A percentile compares a stretch with the other conserved stretches of the same genome.
Evolutionary conservation across 2,113 vertebrate species (phyloP).

Genomic region (Tautogolabrus adspersus): DNA sequence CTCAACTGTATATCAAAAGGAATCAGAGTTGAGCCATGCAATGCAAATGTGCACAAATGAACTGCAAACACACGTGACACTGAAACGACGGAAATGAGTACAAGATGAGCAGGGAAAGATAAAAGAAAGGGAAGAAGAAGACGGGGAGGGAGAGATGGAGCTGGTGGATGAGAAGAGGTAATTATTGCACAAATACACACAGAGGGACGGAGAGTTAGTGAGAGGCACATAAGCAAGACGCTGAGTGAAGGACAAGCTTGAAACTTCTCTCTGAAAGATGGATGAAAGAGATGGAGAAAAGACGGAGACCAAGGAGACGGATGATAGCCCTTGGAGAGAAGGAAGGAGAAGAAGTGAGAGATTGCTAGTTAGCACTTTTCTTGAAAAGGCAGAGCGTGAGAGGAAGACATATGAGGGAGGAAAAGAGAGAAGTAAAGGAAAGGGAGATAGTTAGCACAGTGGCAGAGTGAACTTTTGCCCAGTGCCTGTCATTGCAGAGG

Average conservation of each 20-base stretch:
- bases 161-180: constrained; percentile 32
- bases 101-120: constrained; percentile 12
- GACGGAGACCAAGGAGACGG: constrained; percentile 35
- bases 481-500: constrained; percentile 66
- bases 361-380: constrained; percentile 66
- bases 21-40: neutral
- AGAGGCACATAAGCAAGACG: constrained; percentile 1
- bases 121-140: constrained; percentile 4
- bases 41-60: neutral
- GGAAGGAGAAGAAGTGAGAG: constrained; percentile 31
- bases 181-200: constrained; percentile 29
- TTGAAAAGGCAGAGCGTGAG: constrained; percentile 55
- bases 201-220: neutral
- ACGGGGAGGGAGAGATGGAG: constrained; percentile 6
- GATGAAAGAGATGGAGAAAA: constrained; percentile 47
- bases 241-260: constrained; percentile 53
- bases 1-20: neutral
- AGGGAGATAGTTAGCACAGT: constrained; percentile 66
- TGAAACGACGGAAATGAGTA: constrained; percentile 5
- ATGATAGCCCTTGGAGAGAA: constrained; percentile 33
- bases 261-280: constrained; percentile 32
- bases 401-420: constrained; percentile 35
- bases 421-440: constrained; percentile 12
- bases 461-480: constrained; percentile 75
- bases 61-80: constrained; percentile 13